Evolutionary conservation across 1,140 invertebrate species (phyloP).

Genomic region (Drosophila willistoni): DNA sequence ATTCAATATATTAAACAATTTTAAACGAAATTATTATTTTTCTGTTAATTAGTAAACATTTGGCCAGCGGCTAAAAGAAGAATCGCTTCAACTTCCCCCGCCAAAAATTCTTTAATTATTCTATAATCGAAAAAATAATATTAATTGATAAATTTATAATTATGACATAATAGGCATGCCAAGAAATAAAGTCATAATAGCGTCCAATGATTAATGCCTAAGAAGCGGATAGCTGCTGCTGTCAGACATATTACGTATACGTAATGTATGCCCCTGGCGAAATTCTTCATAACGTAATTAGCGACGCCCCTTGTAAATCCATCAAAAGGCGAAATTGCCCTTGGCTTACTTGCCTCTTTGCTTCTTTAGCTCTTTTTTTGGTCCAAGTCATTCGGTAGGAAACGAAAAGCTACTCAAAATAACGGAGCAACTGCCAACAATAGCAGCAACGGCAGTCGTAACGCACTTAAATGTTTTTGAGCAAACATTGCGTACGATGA

Average conservation of each 20-base stretch:
- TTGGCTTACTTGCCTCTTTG: constrained; percentile 51
- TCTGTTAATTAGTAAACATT: constrained; percentile 26
- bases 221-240: constrained; percentile 25
- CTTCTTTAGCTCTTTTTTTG: constrained; percentile 23
- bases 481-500: constrained; percentile 70
- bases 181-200: constrained; percentile 39
- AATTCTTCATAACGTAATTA: constrained; percentile 16
- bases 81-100: constrained; percentile 43
- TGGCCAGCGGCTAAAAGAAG: constrained; percentile 32
- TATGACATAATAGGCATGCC: constrained; percentile 68
- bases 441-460: constrained; percentile 34
- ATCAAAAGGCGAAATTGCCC: constrained; percentile 76
- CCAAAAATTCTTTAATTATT: constrained; percentile 63
- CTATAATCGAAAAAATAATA: constrained; percentile 63
- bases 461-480: constrained; percentile 59
- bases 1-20: constrained; percentile 65
- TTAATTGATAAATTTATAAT: constrained; percentile 71
- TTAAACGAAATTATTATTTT: constrained; percentile 35
- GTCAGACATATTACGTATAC: constrained; percentile 59
- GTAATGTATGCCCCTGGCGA: constrained; percentile 47
- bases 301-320: constrained; percentile 68
- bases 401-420: constrained; percentile 34
- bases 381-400: constrained; percentile 31
- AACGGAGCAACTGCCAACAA: constrained; percentile 24
- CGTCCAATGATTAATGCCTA: constrained; percentile 34